Base-by-base conservation (phyloP, 2,888 invertebrate species). In the Alloscopus bannaensis region DNA sequence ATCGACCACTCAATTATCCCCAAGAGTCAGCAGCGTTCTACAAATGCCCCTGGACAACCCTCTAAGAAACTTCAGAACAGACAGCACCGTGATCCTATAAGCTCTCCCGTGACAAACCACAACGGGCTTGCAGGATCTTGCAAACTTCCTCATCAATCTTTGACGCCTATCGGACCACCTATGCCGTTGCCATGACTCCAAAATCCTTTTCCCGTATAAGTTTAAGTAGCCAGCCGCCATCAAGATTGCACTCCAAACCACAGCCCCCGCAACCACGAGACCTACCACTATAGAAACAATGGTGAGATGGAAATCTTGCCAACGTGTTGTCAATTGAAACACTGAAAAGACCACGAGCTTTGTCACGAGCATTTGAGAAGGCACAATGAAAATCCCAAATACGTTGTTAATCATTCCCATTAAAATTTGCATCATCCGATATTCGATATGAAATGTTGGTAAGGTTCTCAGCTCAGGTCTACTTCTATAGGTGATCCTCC, bases 111-210 rank as follows among this genome's bases (percentile, higher is more conserved):
- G 59, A 11, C 24, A 2, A 16, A 70, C 13, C 42, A 28, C 42
- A 11, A 70, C 1, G 0, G 59, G 59, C 18, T 26, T 16, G 40
- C 70, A 70, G 11, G 45, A 45, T 20, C 24, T 59, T 45, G 45
- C 59, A 26, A 70, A 70, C 45, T 36, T 70, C 13, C 29, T 28
- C 47, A 65, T 65, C 11, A 70, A 24, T 16, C 16, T 45, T 0
- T 69, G 26, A 18, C 16, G 3, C 70, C 36, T 70, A 6, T 57
- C 45, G 0, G 28, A 1, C 70, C 70, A 70, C 0, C 26, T 1
- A 29, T 59, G 59, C 28, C 28, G 45, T n/a, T 70, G 42, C 70
- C 70, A 70, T 2, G 70, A 70, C 3, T 20, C 16, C 13, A 65
- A 29, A n/a, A 65, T 36, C n/a, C 47, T 45, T 11, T 2, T 13